These are phyloP conservation scores for Tapirus terrestris DNA, from an alignment of 2,113 vertebrate species.

Conservation along the genomic window DNA sequence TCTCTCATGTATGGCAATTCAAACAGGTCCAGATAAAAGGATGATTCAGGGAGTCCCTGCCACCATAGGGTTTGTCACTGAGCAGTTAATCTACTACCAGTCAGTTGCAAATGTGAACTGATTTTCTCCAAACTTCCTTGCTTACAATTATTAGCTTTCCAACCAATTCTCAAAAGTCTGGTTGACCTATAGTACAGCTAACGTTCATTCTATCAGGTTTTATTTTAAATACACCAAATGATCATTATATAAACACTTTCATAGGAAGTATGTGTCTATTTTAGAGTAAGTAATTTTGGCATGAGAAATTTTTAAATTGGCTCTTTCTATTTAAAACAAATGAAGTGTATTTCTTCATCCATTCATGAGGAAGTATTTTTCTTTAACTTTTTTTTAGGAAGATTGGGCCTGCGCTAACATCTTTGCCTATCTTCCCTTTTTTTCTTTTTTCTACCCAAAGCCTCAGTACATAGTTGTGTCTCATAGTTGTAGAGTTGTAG, in stretches of 20 bases:
- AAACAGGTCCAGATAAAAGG: slow-evolving; percentile 32
- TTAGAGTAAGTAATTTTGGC: neutral
- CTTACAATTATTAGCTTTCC: neutral
- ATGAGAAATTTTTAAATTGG: neutral
- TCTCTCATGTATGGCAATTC: neutral
- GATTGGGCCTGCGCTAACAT: too few species aligned
- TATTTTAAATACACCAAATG: neutral
- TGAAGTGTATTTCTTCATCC: neutral
- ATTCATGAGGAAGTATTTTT: neutral
- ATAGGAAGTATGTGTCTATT: neutral
- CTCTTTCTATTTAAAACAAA: neutral
- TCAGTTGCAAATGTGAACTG: neutral
- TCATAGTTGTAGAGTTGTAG: too few species aligned
- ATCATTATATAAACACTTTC: neutral
- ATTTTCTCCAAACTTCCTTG: neutral
- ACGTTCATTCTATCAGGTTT: neutral
- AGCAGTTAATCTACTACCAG: neutral
- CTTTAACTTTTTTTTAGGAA: too few species aligned
- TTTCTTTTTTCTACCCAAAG: too few species aligned
- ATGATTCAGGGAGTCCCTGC: neutral
- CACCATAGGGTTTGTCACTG: neutral
- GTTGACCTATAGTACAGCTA: neutral
- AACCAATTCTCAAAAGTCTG: neutral
- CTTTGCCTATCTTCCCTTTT: too few species aligned
- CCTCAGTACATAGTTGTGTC: too few species aligned